Evolutionary conservation across 2,888 invertebrate species (phyloP).

Genomic region (Marasmarcha lunaedactyla): DNA sequence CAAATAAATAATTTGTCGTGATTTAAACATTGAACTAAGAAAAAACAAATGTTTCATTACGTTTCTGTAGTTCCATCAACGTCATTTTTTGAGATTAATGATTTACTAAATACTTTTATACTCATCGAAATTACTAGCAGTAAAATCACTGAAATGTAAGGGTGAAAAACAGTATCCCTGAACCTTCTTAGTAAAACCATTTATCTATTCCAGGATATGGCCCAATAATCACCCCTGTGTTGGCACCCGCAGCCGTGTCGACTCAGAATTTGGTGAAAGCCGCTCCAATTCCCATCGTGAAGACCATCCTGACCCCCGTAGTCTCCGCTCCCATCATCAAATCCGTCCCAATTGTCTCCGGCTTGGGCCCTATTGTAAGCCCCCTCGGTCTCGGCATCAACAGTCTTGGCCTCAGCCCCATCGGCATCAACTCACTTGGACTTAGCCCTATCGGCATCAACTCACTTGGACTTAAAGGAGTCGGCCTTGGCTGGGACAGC

Average conservation of each 20-base stretch:
- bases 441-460: conserved; percentile 14
- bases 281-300: conserved; percentile 43
- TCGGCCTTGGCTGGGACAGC: conserved; percentile 13
- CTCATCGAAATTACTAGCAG: no score
- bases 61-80: no score
- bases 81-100: no score
- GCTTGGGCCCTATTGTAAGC: conserved; percentile 21
- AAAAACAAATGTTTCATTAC: no score
- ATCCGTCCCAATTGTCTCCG: conserved; percentile 22
- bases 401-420: conserved; percentile 16
- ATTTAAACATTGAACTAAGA: no score
- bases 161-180: no score
- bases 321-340: conserved; percentile 27
- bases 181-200: no score
- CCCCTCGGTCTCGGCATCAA: conserved; percentile 15
- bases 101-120: no score
- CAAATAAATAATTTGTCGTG: no score
- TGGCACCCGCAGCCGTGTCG: conserved; percentile 42
- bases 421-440: conserved; percentile 14
- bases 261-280: conserved; percentile 41
- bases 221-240: conserved; percentile 17
- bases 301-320: conserved; percentile 26
- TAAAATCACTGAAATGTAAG: no score
- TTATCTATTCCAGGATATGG: no score
- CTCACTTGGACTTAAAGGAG: conserved; percentile 14